Percentiles rank a stretch among this genome's conserved stretches.
These are phyloP conservation scores for Takifugu bimaculatus DNA, from an alignment of 2,113 vertebrate species.

Conservation along the genomic window DNA sequence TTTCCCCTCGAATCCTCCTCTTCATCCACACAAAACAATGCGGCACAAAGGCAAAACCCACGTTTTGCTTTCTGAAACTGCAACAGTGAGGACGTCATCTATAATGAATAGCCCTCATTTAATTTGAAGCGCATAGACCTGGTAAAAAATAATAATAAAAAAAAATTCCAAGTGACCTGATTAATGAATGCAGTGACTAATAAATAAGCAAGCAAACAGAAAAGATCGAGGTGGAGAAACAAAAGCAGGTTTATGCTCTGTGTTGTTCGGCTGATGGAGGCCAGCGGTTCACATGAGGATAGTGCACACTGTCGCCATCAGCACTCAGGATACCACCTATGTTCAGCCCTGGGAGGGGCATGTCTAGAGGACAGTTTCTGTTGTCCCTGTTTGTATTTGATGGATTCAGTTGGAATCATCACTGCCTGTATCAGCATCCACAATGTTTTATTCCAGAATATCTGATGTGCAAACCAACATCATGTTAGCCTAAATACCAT, in stretches of 20 bases:
- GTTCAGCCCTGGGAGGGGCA: no score
- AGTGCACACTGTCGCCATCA: no score
- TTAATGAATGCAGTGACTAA: slow-evolving; percentile 54
- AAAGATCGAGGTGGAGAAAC: neutral
- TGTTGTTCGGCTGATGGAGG: no score
- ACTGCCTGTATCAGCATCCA: no score
- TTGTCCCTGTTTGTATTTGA: no score
- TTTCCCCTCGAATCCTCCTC: slow-evolving; percentile 57
- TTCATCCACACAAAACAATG: slow-evolving; percentile 65
- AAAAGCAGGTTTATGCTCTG: neutral
- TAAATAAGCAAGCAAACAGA: slow-evolving; percentile 45
- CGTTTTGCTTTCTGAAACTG: slow-evolving; percentile 53
- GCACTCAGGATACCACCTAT: no score
- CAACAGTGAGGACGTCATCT: slow-evolving; percentile 34
- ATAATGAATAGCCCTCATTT: slow-evolving; percentile 73
- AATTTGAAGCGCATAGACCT: slow-evolving; percentile 71
- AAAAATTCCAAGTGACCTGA: neutral
- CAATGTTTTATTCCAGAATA: no score
- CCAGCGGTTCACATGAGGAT: no score
- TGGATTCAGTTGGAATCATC: no score
- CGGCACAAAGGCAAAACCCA: slow-evolving; percentile 56
- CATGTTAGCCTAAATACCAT: no score
- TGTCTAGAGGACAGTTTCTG: no score
- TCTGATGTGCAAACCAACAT: no score
- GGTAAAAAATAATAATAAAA: slow-evolving; percentile 55